Conservation (phyloP, 2,888 invertebrate genomes). For the Allacma fusca region DNA sequence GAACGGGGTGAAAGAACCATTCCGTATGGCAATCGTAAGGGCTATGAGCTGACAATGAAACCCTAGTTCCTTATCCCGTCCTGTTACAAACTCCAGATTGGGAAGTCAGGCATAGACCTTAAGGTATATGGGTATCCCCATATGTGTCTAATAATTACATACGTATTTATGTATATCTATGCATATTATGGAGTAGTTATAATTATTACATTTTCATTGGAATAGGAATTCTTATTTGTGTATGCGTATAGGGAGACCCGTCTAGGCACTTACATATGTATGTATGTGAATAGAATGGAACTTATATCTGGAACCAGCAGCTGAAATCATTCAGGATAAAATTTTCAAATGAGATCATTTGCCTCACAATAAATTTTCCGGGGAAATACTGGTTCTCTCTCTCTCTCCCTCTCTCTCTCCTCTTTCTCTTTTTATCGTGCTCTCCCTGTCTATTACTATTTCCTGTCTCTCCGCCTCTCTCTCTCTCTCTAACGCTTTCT, state of each 20-base stretch:
- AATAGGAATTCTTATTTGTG: too few relatives aligned
- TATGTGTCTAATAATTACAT: too few relatives aligned
- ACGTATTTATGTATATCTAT: too few relatives aligned
- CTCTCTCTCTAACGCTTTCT: not conserved
- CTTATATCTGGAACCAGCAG: constrained; percentile 21
- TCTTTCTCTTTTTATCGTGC: not conserved
- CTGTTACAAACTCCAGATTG: too few relatives aligned
- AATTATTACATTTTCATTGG: too few relatives aligned
- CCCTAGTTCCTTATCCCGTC: too few relatives aligned
- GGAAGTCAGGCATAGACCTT: too few relatives aligned
- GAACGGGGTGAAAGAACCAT: constrained; percentile 23
- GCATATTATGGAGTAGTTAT: too few relatives aligned
- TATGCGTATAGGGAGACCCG: too few relatives aligned
- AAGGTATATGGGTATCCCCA: too few relatives aligned
- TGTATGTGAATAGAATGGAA: constrained; percentile 11
- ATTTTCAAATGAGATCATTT: constrained; percentile 39
- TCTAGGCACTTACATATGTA: not conserved
- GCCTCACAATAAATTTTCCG: constrained; percentile 10
- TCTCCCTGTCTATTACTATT: not conserved
- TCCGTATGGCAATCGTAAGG: not conserved
- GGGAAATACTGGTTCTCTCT: not conserved
- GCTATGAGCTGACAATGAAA: constrained; percentile 10
- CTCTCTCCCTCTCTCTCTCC: not conserved
- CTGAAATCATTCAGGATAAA: constrained; percentile 40
- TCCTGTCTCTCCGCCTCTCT: not conserved